phyloP scores from a whole-genome alignment of 2,888 invertebrate species.

The Sussaba pulchella region DNA sequence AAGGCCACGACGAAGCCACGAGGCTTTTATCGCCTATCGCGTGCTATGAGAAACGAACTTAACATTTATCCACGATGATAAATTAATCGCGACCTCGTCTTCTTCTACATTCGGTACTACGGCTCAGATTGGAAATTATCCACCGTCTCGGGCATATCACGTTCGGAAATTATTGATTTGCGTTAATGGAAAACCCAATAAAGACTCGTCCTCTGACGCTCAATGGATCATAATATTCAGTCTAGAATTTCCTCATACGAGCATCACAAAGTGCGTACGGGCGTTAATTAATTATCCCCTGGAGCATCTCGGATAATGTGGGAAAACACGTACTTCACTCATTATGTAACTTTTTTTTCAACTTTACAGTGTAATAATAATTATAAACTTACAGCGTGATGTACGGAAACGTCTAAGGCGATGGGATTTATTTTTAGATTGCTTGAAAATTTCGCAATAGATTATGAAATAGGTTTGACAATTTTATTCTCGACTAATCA shows the following conservation, averaged over 20 bases:
- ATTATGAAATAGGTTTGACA: neutral
- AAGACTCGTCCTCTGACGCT: conserved; percentile 28
- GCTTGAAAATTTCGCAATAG: neutral
- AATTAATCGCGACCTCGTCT: conserved; percentile 43
- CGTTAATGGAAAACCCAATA: conserved; percentile 34
- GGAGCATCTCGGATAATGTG: conserved; percentile 25
- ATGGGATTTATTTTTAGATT: neutral
- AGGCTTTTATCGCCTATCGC: conserved; percentile 4
- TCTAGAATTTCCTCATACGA: conserved; percentile 42
- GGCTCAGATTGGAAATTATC: conserved; percentile 29
- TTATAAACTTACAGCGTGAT: conserved; percentile 1
- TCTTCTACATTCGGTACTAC: conserved; percentile 4
- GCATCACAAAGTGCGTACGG: conserved; percentile 32
- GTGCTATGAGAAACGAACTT: conserved; percentile 51
- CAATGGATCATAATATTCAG: conserved; percentile 31
- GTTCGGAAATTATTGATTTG: conserved; percentile 44
- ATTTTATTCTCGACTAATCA: neutral
- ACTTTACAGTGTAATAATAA: conserved; percentile 9
- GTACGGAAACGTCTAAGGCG: neutral
- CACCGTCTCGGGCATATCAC: neutral
- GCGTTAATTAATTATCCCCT: conserved; percentile 52
- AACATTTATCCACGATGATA: conserved; percentile 55
- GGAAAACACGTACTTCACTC: conserved; percentile 26
- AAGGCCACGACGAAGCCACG: conserved; percentile 56
- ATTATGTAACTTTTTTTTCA: conserved; percentile 30